Evolutionary conservation across 1,140 invertebrate genomes (phyloP), one percentile per base, ranked within the genome.

Genomic region (Coelopa frigida): DNA sequence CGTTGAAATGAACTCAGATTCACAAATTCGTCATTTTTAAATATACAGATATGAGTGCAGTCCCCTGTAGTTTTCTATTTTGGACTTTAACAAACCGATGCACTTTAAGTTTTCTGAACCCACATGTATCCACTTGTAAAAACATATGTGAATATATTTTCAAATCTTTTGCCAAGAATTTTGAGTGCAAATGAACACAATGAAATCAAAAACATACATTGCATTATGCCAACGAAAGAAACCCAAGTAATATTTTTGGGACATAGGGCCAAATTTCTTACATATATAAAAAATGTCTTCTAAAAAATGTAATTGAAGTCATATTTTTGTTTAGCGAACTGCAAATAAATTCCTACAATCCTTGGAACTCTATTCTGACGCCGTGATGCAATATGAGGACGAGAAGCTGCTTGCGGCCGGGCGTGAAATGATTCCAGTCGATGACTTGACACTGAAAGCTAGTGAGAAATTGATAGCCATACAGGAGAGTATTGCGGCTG

Each of bases 361-460:
- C 27, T 70, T 85, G 8, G 70, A 77, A 51, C 33, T 45, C 0
- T 50, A 74, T 33, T 84, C 81, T 47, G 73, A 79, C 57, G 55
- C 57, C 14, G 76, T 84, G 40, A 59, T 83, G 49, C 59, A 70
- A 50, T 87, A 84, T 62, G 83, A 85, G 59, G 72, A 84, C 64
- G 55, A 72, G 46, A 57, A 73, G 2, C 59, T 86, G 5, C 75
- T 83, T 53, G 62, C 70, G 35, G 66, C 73, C 51, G 83, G 83
- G 0, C 72, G 70, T 51, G 61, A 57, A 11, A 37, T 79, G 8
- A 78, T 88, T 33, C 85, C 85, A 2, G 43, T 83, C 0, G 57
- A 63, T 14, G 70, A 72, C 27, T 55, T 89, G 26, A 74, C 83
- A 55, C 60, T 76, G 18, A 74, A 68, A 48, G 80, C 82, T 1